phyloP scores from a whole-genome alignment of 2,113 vertebrate species.

The Dasyurus viverrinus region DNA sequence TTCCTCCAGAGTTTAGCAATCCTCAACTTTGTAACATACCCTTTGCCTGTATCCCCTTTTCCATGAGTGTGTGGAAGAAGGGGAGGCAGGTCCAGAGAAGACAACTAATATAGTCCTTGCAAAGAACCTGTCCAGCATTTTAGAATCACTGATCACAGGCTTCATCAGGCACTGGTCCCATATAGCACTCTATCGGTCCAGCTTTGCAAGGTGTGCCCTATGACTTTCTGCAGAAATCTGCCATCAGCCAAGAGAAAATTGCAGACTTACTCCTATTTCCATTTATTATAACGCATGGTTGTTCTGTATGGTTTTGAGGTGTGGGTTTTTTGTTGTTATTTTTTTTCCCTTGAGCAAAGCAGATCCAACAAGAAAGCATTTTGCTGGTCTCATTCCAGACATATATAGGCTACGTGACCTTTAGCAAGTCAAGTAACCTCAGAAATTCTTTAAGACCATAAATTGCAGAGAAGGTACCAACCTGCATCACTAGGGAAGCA shows the following conservation, averaged over 20 bases:
- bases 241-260: conserved; percentile 26
- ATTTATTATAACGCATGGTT: neutral
- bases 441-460: neutral
- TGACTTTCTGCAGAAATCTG: conserved; percentile 11
- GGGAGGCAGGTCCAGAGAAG: neutral
- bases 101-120: conserved; percentile 36
- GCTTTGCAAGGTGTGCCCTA: neutral
- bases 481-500: neutral
- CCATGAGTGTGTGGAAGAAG: neutral
- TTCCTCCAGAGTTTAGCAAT: conserved; percentile 71
- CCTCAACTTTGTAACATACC: conserved; percentile 49
- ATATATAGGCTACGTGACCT: neutral
- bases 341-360: conserved; percentile 37
- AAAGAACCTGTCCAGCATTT: neutral
- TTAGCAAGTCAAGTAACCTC: neutral
- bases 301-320: neutral
- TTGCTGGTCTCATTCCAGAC: neutral
- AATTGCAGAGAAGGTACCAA: neutral
- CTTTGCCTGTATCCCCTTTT: conserved; percentile 46
- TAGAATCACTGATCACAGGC: conserved; percentile 20
- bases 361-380: conserved; percentile 2
- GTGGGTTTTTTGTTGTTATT: neutral
- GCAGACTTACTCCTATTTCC: neutral
- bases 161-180: neutral
- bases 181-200: neutral